Percentiles rank a stretch among this genome's conserved stretches.
Conservation (phyloP, 2,113 vertebrate species). For the Alectura lathami region DNA sequence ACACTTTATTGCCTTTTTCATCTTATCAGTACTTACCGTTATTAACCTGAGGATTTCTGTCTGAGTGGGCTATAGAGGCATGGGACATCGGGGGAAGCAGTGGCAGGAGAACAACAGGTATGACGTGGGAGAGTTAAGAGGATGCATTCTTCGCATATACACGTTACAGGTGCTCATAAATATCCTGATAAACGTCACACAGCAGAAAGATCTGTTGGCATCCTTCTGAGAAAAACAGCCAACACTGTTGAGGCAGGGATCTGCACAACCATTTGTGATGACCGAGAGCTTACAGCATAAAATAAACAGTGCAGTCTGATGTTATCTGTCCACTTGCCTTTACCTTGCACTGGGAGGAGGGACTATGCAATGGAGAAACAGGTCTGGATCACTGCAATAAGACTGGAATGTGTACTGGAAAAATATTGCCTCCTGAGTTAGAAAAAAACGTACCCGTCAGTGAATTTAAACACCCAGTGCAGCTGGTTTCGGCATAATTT, state of each 20-base stretch:
- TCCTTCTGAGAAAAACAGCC: neutral
- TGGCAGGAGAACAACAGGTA: neutral
- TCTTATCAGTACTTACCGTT: constrained; percentile 60
- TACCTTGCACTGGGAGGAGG: neutral
- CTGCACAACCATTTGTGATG: accelerated
- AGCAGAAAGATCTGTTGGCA: neutral
- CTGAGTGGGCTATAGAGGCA: neutral
- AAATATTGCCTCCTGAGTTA: neutral
- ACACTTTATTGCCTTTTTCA: constrained; percentile 58
- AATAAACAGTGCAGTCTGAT: neutral
- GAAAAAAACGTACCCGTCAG: neutral
- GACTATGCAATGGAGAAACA: neutral
- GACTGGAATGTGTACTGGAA: neutral
- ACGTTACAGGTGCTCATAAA: neutral
- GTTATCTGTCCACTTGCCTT: neutral
- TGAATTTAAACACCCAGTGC: neutral
- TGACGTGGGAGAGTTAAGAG: neutral
- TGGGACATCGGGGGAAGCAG: neutral
- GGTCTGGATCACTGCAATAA: neutral
- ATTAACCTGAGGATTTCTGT: constrained; percentile 59
- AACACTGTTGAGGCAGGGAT: accelerated
- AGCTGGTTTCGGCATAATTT: constrained; percentile 5
- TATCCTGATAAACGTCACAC: neutral
- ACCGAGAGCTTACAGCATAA: neutral
- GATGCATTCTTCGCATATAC: neutral